Base-by-base conservation (phyloP, 2,888 invertebrate species). In the Mythimna lalbum region DNA sequence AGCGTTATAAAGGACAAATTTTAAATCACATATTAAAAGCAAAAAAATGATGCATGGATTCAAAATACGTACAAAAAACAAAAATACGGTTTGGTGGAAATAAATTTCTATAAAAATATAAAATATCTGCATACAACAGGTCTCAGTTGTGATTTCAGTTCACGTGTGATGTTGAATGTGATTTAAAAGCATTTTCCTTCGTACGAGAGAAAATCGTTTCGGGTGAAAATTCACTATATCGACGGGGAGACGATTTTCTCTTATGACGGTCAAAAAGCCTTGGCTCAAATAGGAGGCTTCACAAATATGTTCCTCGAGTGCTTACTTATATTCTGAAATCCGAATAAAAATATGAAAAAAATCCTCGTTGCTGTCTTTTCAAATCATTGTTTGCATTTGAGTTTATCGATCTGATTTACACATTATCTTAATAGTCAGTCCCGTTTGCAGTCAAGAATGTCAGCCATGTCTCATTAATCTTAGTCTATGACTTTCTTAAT, bases 141-240 rank as follows among this genome's bases (percentile, higher is more conserved):
- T 66, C 55, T 47, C 67, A n/a, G 52, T 62, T 55, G 53, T 68
- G 64, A 77, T 63, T 76, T 76, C 68, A 55, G 63, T 63, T 77
- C 62, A 63, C 57, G 64, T 77, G 33, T 55, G 55, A 59, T 21
- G 64, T 55, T 66, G 63, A 71, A 71, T 73, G 67, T 76, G 64
- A 76, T 76, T 43, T 81, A 73, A 76, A 71, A 69, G 56, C 21
- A 59, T 78, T 76, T 69, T 52, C 27, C 27, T 56, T 49, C 59
- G 9, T 12, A 47, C 21, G 33, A 62, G 55, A 67, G 64, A 65
- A 77, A 77, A 73, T 76, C 62, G 62, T 68, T 68, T 76, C 9
- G 10, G 7, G 53, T 39, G 17, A 68, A 68, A 57, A 68, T 77
- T 64, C n/a, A 62, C 53, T 52, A 50, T 56, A 66, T 68, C 53